These are phyloP conservation scores for Sander lucioperca DNA, from an alignment of 2,113 vertebrate genomes.

Conservation along the genomic window DNA sequence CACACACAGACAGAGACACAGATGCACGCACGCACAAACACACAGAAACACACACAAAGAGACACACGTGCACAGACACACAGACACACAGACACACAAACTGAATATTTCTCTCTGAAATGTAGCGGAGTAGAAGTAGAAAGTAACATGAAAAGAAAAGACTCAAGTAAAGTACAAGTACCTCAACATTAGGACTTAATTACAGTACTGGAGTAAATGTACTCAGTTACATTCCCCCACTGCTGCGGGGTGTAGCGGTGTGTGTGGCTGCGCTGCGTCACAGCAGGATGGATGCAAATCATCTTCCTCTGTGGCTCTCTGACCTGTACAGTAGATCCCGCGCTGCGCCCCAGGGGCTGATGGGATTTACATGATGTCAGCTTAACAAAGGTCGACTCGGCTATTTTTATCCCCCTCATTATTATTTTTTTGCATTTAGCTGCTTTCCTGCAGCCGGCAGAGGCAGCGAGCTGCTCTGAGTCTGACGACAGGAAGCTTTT, in stretches of 20 bases:
- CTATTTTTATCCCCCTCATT: slow-evolving; percentile 61
- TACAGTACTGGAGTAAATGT: too few species aligned
- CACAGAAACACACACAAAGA: slow-evolving; percentile 23
- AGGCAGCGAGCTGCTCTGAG: neutral
- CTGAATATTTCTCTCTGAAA: too few species aligned
- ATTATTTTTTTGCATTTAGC: slow-evolving; percentile 59
- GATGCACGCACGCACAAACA: slow-evolving; percentile 27
- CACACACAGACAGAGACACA: too few species aligned
- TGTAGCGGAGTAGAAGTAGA: too few species aligned
- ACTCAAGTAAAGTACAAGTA: too few species aligned
- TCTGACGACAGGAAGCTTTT: slow-evolving; percentile 18
- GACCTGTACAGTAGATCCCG: slow-evolving; percentile 48
- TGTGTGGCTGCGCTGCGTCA: neutral
- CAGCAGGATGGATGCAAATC: neutral
- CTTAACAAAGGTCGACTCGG: slow-evolving; percentile 52
- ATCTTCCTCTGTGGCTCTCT: neutral
- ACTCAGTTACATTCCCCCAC: too few species aligned
- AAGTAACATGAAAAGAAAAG: too few species aligned
- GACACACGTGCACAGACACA: slow-evolving; percentile 5
- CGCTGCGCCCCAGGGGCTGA: slow-evolving; percentile 50
- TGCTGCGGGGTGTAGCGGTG: too few species aligned
- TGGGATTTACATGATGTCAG: slow-evolving; percentile 67
- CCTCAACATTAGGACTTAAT: too few species aligned
- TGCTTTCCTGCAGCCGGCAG: slow-evolving; percentile 24
- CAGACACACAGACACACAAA: too few species aligned